Evolutionary conservation across 2,888 invertebrate genomes (phyloP).

Genomic region (Octonoba sinensis): DNA sequence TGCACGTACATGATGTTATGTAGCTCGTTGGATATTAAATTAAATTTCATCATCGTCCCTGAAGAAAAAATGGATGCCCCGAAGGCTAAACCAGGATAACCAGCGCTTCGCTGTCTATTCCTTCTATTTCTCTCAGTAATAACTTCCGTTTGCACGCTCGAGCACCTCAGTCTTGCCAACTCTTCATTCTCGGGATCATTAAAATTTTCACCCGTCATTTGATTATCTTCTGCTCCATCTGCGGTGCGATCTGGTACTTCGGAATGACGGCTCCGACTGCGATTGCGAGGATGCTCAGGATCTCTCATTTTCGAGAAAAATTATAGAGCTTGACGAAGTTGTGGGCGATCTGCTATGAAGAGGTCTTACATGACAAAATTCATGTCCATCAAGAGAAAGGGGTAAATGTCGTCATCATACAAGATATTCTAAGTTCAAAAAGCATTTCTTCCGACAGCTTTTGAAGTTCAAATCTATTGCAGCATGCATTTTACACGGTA

Average conservation of each 20-base stretch:
- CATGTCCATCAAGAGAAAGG: not conserved
- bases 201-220: conserved; percentile 5
- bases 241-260: conserved; percentile 59
- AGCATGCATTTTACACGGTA: conserved; percentile 10
- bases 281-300: conserved; percentile 31
- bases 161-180: conserved; percentile 86
- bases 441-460: conserved; percentile 34
- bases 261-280: conserved; percentile 25
- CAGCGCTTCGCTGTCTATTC: conserved; percentile 66
- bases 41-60: conserved; percentile 98
- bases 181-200: conserved; percentile 74
- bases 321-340: not conserved
- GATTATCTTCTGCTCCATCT: conserved; percentile 62
- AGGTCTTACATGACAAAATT: conserved; percentile 10
- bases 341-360: conserved; percentile 29
- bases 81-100: conserved; percentile 67
- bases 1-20: conserved; percentile 98
- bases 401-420: too few relatives aligned
- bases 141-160: conserved; percentile 89
- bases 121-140: conserved; percentile 71
- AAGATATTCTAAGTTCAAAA: too few relatives aligned
- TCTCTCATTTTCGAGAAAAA: conserved; percentile 30
- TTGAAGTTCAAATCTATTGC: conserved; percentile 21
- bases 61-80: conserved; percentile 90
- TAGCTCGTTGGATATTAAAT: conserved; percentile 94